These are phyloP conservation scores for Drosophila tropicalis DNA, from an alignment of 1,140 invertebrate genomes.

Conservation along the genomic window DNA sequence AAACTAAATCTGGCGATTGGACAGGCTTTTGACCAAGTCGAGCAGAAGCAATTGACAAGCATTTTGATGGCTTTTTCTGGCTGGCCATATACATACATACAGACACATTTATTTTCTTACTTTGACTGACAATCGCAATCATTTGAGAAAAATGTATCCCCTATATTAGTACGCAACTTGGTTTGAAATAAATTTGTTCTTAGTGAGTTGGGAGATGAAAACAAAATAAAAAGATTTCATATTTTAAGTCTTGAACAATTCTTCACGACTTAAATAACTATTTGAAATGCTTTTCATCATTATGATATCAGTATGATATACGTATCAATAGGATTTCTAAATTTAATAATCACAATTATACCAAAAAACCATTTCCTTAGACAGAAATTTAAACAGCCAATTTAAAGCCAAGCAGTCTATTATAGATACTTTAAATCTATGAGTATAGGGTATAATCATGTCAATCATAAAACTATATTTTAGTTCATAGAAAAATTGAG, in stretches of 20 bases:
- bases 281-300: too few relatives aligned
- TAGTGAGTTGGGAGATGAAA: not conserved
- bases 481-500: not conserved
- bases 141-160: not conserved
- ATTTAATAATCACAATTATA: too few relatives aligned
- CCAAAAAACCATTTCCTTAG: too few relatives aligned
- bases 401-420: not conserved
- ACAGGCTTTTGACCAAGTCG: not conserved
- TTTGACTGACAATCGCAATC: not conserved
- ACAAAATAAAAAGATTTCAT: too few relatives aligned
- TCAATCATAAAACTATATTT: not conserved
- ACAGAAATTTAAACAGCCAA: too few relatives aligned
- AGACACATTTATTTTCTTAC: not conserved
- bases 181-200: not conserved
- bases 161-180: not conserved
- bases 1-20: slow-evolving; percentile 29
- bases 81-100: not conserved
- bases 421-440: not conserved
- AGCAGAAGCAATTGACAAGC: slow-evolving; percentile 21
- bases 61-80: slow-evolving; percentile 20
- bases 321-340: too few relatives aligned
- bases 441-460: not conserved
- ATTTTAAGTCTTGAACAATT: too few relatives aligned
- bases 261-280: too few relatives aligned
- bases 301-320: too few relatives aligned